phyloP scores from a whole-genome alignment of 2,797 vertebrate genomes.

The Gouania willdenowi region DNA sequence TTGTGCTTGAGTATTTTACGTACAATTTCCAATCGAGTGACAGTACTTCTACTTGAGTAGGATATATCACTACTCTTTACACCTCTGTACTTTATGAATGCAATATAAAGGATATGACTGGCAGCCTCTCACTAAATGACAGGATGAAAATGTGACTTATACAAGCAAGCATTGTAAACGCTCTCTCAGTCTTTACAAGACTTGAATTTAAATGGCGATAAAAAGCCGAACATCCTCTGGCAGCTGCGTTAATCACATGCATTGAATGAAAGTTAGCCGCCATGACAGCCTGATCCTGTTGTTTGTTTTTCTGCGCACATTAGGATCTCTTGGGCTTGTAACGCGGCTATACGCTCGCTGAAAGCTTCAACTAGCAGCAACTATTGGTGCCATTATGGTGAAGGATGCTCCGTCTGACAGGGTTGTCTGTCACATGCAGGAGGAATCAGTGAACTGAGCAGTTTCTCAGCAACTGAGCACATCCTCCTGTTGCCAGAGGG shows the following conservation, averaged over 20 bases:
- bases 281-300: constrained; percentile 24
- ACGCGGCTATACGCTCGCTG: constrained; percentile 39
- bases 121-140: no score
- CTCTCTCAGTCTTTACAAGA: not conserved
- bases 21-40: no score
- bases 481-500: constrained; percentile 46
- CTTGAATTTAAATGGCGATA: constrained; percentile 1
- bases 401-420: constrained; percentile 56
- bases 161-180: not conserved
- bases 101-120: no score
- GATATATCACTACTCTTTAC: no score
- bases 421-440: constrained; percentile 45
- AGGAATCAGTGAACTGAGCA: constrained; percentile 49
- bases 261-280: constrained; percentile 14
- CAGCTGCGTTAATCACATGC: constrained; percentile 31
- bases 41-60: no score
- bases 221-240: constrained; percentile 13
- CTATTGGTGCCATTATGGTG: constrained; percentile 51
- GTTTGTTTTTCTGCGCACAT: constrained; percentile 37
- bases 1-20: no score
- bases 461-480: constrained; percentile 32
- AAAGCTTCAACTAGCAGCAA: constrained; percentile 28
- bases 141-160: no score
- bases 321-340: constrained; percentile 42
- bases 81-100: no score